Base-by-base conservation (phyloP, 2,888 invertebrate genomes). In the Chrysolina haemoptera region DNA sequence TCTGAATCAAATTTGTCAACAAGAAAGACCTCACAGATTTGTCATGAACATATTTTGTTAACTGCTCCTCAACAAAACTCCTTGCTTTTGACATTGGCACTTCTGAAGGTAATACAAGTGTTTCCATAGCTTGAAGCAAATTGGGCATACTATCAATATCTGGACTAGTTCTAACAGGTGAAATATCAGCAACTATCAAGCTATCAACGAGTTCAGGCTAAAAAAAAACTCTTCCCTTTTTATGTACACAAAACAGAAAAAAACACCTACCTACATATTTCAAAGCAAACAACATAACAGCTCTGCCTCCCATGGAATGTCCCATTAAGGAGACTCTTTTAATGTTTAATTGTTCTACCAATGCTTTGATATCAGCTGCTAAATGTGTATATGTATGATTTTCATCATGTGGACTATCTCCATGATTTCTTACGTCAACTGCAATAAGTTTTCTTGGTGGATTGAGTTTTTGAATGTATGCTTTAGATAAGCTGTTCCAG, bases 251-350 rank as follows among this genome's bases (percentile, higher is more conserved):
- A n/a, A 50, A 18, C 46, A 35, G n/a, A 62, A 53, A 20, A 20
- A 11, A 55, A 22, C 27, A n/a, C 64, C 12, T 75, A 82, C 88
- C 81, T 88, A 94, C 94, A 88, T 92, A 90, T 86, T 91, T 90
- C 66, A 98, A 89, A 53, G 97, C 94, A 70, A 95, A 89, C 70
- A 92, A 91, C 97, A 98, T 98, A 82, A 94, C 94, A 9, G 95
- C 91, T 76, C 96, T 92, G n/a, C 98, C 98, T 20, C 98, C 98
- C 97, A 98, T 97, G 80, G 97, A 97, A 87, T 98, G 98, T 0
- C 98, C 98, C 82, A 98, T 87, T 18, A 96, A 84, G 5, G 93
- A 89, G 1, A 93, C 91, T 85, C 92, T 93, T 0, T 90, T 85
- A 62, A 96, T 89, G 18, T 90, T 89, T 62, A 93, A 86, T 78